phyloP scores from a whole-genome alignment of 2,797 vertebrate species.

The Xiphorhynchus erythropygius region DNA sequence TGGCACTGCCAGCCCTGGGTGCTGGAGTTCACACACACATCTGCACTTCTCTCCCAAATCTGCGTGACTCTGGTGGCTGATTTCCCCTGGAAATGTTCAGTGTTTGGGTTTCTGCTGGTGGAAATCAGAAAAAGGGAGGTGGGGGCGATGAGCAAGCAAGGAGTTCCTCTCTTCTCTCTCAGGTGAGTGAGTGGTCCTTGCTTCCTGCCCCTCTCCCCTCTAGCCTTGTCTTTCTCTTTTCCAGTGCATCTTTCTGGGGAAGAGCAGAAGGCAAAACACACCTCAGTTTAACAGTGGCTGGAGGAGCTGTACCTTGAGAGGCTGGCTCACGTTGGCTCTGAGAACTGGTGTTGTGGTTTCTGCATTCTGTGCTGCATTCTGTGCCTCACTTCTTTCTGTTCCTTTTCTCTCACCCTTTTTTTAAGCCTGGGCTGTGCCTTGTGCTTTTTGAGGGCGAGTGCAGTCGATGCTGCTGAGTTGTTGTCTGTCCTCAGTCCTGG shows the following conservation, averaged over 20 bases:
- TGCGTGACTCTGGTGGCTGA: neutral
- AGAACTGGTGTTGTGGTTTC: neutral
- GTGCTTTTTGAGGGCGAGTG: neutral
- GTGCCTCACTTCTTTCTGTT: neutral
- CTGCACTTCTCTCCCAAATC: neutral
- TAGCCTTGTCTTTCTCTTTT: rapidly evolving
- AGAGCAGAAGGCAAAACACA: rapidly evolving
- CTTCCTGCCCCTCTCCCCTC: neutral
- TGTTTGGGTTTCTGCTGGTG: rapidly evolving
- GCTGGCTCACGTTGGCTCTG: neutral
- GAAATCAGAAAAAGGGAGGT: neutral
- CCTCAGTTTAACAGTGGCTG: neutral
- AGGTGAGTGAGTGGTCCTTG: neutral
- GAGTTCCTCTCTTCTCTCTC: neutral
- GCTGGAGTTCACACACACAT: neutral
- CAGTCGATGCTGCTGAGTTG: neutral
- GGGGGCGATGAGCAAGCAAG: neutral
- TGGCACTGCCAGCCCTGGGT: neutral
- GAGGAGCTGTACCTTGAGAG: neutral
- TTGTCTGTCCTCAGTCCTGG: neutral
- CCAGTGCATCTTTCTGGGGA: neutral
- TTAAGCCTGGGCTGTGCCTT: neutral
- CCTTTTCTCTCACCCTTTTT: neutral
- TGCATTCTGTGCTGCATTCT: rapidly evolving
- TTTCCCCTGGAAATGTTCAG: neutral